phyloP scores from a whole-genome alignment of 2,888 invertebrate species.

The Phyllotreta striolata region DNA sequence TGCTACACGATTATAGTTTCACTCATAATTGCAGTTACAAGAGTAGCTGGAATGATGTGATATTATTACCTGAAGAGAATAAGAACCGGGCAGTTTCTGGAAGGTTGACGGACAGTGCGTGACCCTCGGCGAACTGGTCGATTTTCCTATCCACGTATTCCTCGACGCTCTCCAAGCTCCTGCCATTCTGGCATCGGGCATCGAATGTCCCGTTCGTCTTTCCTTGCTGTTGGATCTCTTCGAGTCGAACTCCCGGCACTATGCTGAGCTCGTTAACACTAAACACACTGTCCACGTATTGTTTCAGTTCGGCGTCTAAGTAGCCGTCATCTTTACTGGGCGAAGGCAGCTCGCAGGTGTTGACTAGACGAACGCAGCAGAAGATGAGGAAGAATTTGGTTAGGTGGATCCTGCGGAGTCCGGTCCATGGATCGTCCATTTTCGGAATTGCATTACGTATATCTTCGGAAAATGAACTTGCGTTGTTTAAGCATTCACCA shows the following conservation, averaged over 20 bases:
- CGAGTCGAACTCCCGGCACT: slow-evolving; percentile 67
- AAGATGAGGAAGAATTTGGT: slow-evolving; percentile 23
- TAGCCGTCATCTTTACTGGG: slow-evolving; percentile 47
- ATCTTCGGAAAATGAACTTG: slow-evolving; percentile 23
- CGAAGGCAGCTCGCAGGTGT: slow-evolving; percentile 42
- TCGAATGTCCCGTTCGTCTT: slow-evolving; percentile 39
- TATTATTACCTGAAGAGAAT: slow-evolving; percentile 42
- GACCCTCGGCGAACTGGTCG: slow-evolving; percentile 67
- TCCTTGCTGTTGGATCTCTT: slow-evolving; percentile 48
- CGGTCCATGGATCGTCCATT: slow-evolving; percentile 36
- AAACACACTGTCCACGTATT: slow-evolving; percentile 67
- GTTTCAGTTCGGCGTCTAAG: slow-evolving; percentile 65
- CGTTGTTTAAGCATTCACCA: not conserved
- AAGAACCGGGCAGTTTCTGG: slow-evolving; percentile 72
- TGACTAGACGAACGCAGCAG: slow-evolving; percentile 30
- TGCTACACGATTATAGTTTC: slow-evolving; percentile 2
- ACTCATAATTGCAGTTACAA: not conserved
- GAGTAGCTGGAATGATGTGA: no score
- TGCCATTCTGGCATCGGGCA: slow-evolving; percentile 57
- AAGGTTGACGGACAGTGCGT: slow-evolving; percentile 71
- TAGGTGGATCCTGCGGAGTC: slow-evolving; percentile 24
- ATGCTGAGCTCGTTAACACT: slow-evolving; percentile 66
- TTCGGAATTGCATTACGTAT: slow-evolving; percentile 40
- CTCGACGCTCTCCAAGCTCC: slow-evolving; percentile 62
- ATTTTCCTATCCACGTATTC: slow-evolving; percentile 68